Conservation (phyloP, 2,113 vertebrate species). For the Hippocampus comes region DNA sequence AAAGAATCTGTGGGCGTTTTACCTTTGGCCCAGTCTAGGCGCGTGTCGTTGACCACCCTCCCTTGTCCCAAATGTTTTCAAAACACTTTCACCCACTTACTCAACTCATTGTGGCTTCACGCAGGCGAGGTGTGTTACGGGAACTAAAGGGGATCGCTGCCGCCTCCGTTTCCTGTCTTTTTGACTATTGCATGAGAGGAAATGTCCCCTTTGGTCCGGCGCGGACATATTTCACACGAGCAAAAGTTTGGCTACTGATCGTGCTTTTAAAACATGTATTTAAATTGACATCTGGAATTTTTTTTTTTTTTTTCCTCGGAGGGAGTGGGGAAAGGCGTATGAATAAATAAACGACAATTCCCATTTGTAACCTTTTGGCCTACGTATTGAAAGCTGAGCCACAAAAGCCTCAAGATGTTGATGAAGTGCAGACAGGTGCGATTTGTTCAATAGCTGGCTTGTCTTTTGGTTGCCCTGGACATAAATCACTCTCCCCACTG, state of each 20-base stretch:
- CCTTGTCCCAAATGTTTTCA: conserved; percentile 41
- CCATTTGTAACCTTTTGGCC: conserved; percentile 19
- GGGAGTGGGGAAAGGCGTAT: not conserved
- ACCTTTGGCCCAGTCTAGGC: conserved; percentile 45
- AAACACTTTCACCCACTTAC: conserved; percentile 58
- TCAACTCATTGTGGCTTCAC: conserved; percentile 10
- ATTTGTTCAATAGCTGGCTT: conserved; percentile 28
- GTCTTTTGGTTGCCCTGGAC: not conserved
- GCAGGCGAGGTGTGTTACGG: conserved; percentile 3
- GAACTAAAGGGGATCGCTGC: conserved; percentile 16
- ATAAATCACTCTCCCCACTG: not conserved
- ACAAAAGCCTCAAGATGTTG: conserved; percentile 21
- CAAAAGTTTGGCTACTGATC: not conserved
- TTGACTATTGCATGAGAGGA: conserved; percentile 25
- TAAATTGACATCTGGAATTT: conserved; percentile 11
- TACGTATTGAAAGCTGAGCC: conserved; percentile 23
- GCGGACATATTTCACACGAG: conserved; percentile 12
- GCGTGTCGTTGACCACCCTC: conserved; percentile 21
- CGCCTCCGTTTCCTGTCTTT: conserved; percentile 26
- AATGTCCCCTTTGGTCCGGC: conserved; percentile 16
- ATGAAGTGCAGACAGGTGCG: conserved; percentile 33
- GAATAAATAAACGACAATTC: conserved; percentile 6
- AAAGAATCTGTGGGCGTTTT: conserved; percentile 46
- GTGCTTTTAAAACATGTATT: conserved; percentile 6
- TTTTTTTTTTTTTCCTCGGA: not conserved